Conservation (phyloP, 2,888 invertebrate species). For the Sepioteuthis lessoniana region DNA sequence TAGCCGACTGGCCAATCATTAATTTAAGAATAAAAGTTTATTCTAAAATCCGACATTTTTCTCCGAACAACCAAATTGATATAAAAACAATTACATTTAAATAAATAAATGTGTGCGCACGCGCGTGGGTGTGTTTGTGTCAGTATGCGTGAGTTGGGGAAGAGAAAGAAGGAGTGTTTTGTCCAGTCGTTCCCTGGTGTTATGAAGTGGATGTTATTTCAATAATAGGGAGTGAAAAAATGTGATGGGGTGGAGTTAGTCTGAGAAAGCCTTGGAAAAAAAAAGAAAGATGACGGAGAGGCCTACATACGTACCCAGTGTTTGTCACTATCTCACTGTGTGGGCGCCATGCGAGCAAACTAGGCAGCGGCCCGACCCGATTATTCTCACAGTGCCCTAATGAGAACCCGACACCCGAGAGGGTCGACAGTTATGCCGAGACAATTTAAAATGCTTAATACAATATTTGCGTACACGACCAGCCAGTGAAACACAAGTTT, state of each 20-base stretch:
- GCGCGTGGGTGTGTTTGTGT: background rate
- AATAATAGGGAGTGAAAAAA: background rate
- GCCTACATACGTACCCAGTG: background rate
- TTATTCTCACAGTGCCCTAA: conserved; percentile 20
- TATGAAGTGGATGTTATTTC: background rate
- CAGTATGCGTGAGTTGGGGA: background rate
- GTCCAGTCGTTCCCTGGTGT: background rate
- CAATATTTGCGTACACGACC: background rate
- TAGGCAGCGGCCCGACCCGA: background rate
- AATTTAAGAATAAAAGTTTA: no score
- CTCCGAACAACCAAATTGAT: no score
- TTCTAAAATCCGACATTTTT: no score
- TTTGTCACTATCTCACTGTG: background rate
- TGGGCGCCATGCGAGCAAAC: background rate
- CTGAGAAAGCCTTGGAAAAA: background rate
- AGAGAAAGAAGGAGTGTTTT: background rate
- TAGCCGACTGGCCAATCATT: no score
- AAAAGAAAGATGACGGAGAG: background rate
- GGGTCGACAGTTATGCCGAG: background rate
- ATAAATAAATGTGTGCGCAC: background rate
- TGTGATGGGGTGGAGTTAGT: background rate
- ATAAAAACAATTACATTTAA: background rate
- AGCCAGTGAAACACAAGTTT: background rate
- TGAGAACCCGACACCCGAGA: conserved; percentile 23
- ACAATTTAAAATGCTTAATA: background rate